Conservation (phyloP, 2,888 invertebrate genomes). For the Drosophila diplacantha region DNA sequence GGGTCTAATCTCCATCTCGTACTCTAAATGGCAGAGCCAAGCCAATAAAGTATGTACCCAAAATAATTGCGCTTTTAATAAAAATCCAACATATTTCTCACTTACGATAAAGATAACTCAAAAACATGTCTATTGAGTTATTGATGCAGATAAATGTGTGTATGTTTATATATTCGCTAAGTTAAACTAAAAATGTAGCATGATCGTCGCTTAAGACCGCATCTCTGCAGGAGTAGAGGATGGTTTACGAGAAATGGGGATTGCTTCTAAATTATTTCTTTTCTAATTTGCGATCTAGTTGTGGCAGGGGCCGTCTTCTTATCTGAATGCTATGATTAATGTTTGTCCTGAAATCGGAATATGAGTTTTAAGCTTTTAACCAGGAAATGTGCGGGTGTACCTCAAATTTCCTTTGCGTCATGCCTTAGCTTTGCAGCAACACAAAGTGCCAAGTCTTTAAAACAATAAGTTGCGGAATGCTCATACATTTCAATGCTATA, state of each 20-base stretch:
- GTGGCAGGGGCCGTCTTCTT: not conserved
- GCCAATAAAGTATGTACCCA: slow-evolving; percentile 5
- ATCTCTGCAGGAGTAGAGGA: slow-evolving; percentile 8
- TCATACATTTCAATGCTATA: not conserved
- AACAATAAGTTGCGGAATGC: not conserved
- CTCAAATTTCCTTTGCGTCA: too few relatives aligned
- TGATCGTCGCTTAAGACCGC: slow-evolving; percentile 2
- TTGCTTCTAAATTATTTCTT: not conserved
- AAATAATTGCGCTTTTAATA: slow-evolving; percentile 17
- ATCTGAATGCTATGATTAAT: not conserved
- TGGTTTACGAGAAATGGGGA: not conserved
- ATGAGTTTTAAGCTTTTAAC: not conserved
- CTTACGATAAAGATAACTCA: slow-evolving; percentile 8
- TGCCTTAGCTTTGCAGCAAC: not conserved
- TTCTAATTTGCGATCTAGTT: slow-evolving; percentile 1
- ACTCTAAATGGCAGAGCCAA: not conserved
- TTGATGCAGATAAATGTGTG: slow-evolving; percentile 3
- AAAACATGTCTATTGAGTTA: slow-evolving; percentile 15
- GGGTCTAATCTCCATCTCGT: not conserved
- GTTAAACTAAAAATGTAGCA: slow-evolving; percentile 5
- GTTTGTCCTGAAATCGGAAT: not conserved
- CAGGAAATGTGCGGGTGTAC: not conserved
- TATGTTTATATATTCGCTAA: slow-evolving; percentile 3
- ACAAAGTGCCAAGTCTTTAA: not conserved
- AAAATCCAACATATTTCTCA: slow-evolving; percentile 19